These are phyloP conservation scores for Drosophila pseudotakahashii DNA, from an alignment of 2,888 invertebrate genomes.

Conservation along the genomic window DNA sequence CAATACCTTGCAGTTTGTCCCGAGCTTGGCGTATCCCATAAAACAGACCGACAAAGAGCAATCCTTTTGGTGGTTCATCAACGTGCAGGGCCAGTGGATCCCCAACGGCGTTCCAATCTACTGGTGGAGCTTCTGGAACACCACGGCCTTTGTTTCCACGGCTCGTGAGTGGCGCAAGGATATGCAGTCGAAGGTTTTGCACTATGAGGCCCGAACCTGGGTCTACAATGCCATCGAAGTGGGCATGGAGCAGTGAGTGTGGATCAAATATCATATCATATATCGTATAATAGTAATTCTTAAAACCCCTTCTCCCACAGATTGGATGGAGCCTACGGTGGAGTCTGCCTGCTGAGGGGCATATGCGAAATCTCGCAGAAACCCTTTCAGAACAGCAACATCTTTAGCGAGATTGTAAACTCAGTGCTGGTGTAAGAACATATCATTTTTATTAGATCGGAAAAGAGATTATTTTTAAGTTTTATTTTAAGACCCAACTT, in stretches of 20 bases:
- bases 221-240: constrained; percentile 75
- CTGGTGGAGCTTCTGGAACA: constrained; percentile 82
- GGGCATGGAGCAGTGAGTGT: constrained; percentile 55
- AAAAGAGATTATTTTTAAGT: too few species aligned
- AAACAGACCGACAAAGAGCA: constrained; percentile 67
- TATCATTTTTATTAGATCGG: too few species aligned
- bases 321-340: constrained; percentile 63
- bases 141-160: constrained; percentile 70
- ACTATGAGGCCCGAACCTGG: constrained; percentile 71
- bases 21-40: constrained; percentile 75
- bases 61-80: constrained; percentile 73
- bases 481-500: constrained; percentile 61
- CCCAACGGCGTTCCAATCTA: constrained; percentile 76
- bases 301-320: constrained; percentile 20
- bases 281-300: too few species aligned
- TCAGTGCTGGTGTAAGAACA: constrained; percentile 75
- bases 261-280: neutral
- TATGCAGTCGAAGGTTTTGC: constrained; percentile 46
- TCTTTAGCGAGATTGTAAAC: constrained; percentile 75
- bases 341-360: constrained; percentile 84
- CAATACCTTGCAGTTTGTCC: constrained; percentile 61
- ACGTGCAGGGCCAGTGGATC: constrained; percentile 75
- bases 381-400: constrained; percentile 65
- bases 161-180: constrained; percentile 68
- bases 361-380: constrained; percentile 84